Percentiles rank a stretch among this genome's conserved stretches.
Conservation (phyloP, 2,113 vertebrate genomes). For the Eira barbara region DNA sequence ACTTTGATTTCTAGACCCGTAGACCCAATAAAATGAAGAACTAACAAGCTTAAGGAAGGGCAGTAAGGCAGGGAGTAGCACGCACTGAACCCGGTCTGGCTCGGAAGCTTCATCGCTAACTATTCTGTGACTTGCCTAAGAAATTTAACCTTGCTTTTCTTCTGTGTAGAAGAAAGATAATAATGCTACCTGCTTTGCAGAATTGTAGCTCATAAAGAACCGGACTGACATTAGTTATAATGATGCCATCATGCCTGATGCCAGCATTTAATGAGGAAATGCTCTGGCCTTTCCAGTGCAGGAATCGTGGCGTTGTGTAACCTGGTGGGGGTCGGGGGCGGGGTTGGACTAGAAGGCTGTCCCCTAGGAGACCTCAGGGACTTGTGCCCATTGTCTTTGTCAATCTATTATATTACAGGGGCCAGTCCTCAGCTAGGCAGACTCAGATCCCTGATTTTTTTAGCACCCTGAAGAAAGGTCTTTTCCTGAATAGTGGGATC, state of each 20-base stretch:
- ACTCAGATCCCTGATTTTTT: background rate
- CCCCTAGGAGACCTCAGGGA: background rate
- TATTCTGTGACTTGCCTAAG: background rate
- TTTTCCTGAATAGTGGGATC: background rate
- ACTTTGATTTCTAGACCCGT: constrained; percentile 4
- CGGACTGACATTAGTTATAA: background rate
- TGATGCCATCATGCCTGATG: background rate
- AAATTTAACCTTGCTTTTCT: background rate
- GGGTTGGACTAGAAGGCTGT: background rate
- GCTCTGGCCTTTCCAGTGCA: background rate
- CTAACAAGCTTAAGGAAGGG: background rate
- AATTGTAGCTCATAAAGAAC: background rate
- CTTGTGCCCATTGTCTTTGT: background rate
- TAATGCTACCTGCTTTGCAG: background rate
- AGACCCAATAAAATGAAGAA: background rate
- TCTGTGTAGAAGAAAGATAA: background rate
- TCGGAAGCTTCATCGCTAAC: background rate
- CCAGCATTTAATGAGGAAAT: background rate
- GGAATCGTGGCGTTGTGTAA: background rate
- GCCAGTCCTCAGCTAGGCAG: background rate
- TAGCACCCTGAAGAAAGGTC: background rate
- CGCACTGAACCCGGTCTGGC: background rate
- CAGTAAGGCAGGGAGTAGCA: background rate
- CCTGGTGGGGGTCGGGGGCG: background rate
- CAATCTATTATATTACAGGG: background rate